Conservation (phyloP, 2,113 vertebrate genomes). For the Setophaga petechia region DNA sequence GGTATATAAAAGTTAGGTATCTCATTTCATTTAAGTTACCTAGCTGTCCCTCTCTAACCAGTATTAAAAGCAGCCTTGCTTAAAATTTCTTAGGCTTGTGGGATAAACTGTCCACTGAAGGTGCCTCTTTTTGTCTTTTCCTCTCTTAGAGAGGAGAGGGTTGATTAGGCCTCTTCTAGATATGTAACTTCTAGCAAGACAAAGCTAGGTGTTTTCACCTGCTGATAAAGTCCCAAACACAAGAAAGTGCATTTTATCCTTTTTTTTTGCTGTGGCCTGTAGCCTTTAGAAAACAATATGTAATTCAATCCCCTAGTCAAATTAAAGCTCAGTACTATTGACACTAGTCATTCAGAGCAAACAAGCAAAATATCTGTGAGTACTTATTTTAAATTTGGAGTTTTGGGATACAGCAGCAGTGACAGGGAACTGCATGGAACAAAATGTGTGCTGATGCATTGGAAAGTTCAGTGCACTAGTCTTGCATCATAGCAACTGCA, state of each 20-base stretch:
- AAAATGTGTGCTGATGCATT: background rate
- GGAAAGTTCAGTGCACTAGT: background rate
- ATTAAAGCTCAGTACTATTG: background rate
- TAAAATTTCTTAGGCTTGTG: background rate
- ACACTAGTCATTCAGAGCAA: background rate
- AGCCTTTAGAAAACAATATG: background rate
- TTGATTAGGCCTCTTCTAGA: background rate
- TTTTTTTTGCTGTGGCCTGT: background rate
- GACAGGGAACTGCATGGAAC: background rate
- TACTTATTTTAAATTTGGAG: background rate
- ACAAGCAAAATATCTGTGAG: background rate
- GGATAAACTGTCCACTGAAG: background rate
- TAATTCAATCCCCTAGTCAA: background rate
- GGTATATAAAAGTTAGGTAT: background rate
- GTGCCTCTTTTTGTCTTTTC: background rate
- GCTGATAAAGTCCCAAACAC: background rate
- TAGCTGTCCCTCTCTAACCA: background rate
- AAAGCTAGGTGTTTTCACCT: background rate
- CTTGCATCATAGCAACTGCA: conserved; percentile 32
- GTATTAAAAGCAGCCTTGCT: background rate
- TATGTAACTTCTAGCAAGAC: background rate
- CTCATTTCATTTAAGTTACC: background rate
- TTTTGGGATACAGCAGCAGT: background rate
- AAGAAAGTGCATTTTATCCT: background rate
- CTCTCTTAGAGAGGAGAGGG: background rate